Evolutionary conservation across 1,140 invertebrate species (phyloP), one percentile per base, ranked within the genome.

Genomic region (Trissolcus basalis): DNA sequence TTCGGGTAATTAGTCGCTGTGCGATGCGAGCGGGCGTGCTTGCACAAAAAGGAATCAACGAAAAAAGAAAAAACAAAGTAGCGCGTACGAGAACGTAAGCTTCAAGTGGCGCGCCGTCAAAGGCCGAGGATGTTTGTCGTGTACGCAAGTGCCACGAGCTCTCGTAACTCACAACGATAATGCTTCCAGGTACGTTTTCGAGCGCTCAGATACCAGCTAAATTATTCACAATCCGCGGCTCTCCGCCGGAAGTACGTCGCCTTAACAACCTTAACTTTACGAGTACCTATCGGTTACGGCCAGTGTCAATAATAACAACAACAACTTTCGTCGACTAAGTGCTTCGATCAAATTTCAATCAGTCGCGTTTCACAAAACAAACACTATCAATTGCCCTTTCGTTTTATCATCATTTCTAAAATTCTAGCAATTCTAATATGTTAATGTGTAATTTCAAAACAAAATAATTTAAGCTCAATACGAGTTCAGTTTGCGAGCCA

Each of bases 121-220:
- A 65, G 59, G 59, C 65, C 48, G 35, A 35, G 63, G 54, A 69
- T 69, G 65, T 75, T 75, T 75, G 53, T 59, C 53, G 59, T 69
- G 65, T 69, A 69, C 53, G 59, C 64, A 65, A 75, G 64, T 64
- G 72, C 65, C 58, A 51, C 45, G 56, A 58, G 61, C 56, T 58
- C 72, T 75, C 72, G 72, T 75, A 75, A 75, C 48, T 74, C 58
- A 74, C 51, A 47, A 50, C 71, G 71, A 74, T 74, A 74, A 74
- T 63, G 63, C 50, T 45, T 44, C 61, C 41, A 60, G 45, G 36
- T 65, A 65, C 71, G 14, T 74, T 39, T 74, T 68, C 63, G 32
- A 68, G 47, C 58, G 44, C 55, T 27, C 35, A 67, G 63, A 74
- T 74, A 74, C 50, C 58, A 51, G 61, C 71, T 74, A 58, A 74